These are phyloP conservation scores for Syngnathus typhle DNA, from an alignment of 2,113 vertebrate species.

Conservation along the genomic window DNA sequence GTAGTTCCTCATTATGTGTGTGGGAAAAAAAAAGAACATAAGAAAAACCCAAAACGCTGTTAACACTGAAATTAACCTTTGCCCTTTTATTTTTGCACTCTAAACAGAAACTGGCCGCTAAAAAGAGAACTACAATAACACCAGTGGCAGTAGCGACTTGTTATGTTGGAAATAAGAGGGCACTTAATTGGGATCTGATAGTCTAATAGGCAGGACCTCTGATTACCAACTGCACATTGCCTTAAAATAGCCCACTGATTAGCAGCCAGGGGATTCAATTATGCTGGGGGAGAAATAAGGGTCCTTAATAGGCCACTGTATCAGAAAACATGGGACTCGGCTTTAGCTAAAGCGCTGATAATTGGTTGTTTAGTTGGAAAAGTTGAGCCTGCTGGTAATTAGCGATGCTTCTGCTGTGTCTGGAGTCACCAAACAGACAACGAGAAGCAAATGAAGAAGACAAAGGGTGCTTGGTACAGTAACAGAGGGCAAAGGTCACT, in stretches of 20 bases:
- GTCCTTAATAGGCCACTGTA: conserved; percentile 67
- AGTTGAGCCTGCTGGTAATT: conserved; percentile 68
- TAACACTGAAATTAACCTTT: conserved; percentile 26
- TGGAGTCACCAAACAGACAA: conserved; percentile 58
- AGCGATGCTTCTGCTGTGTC: conserved; percentile 43
- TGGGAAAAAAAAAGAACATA: not conserved
- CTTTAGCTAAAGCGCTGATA: conserved; percentile 53
- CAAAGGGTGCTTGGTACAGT: conserved; percentile 37
- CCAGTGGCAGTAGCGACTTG: conserved; percentile 54
- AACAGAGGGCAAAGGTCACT: conserved; percentile 48
- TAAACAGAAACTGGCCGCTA: conserved; percentile 49
- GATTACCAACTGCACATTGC: conserved; percentile 71
- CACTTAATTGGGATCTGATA: conserved; percentile 70
- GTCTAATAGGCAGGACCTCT: conserved; percentile 67
- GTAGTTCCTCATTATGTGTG: not conserved
- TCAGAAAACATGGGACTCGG: conserved; percentile 63
- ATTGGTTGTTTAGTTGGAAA: conserved; percentile 71
- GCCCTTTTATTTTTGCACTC: conserved; percentile 16
- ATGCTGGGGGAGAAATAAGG: conserved; percentile 70
- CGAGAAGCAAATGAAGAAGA: conserved; percentile 33
- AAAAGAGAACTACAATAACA: conserved; percentile 68
- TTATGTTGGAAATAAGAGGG: conserved; percentile 68
- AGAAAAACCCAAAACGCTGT: conserved; percentile 8
- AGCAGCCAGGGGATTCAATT: conserved; percentile 76
- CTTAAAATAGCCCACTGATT: conserved; percentile 71